Percentiles rank a stretch among this genome's conserved stretches.
Conservation (phyloP, 2,888 invertebrate species). For the Fragum fragum region DNA sequence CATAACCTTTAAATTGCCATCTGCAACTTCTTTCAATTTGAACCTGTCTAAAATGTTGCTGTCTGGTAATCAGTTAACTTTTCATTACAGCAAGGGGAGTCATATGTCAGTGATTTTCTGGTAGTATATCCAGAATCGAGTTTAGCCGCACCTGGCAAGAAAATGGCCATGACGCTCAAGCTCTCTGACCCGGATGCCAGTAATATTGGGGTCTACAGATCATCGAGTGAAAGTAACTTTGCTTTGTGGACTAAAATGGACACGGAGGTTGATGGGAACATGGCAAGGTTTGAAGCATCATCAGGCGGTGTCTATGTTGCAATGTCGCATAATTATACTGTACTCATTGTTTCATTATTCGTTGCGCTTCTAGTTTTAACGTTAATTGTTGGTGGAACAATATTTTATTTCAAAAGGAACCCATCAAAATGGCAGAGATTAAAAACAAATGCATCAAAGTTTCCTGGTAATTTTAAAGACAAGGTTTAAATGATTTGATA, state of each 20-base stretch:
- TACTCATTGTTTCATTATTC: conserved; percentile 79
- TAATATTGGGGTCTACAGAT: conserved; percentile 73
- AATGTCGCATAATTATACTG: conserved; percentile 69
- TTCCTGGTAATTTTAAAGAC: conserved; percentile 11
- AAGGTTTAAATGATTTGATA: conserved; percentile 7
- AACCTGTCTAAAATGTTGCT: too few relatives aligned
- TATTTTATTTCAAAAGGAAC: conserved; percentile 79
- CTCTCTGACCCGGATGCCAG: conserved; percentile 63
- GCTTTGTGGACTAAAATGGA: conserved; percentile 79
- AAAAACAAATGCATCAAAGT: conserved; percentile 8
- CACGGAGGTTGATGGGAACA: conserved; percentile 70
- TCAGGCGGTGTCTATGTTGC: conserved; percentile 83
- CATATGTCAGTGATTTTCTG: conserved; percentile 81
- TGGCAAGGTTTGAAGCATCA: conserved; percentile 73
- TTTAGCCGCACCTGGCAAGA: conserved; percentile 68
- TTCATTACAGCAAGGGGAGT: conserved; percentile 76
- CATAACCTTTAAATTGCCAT: too few relatives aligned
- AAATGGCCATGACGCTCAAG: conserved; percentile 69
- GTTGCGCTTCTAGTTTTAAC: conserved; percentile 74
- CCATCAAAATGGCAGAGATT: conserved; percentile 74
- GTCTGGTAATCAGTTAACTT: too few relatives aligned
- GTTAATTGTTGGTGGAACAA: conserved; percentile 73
- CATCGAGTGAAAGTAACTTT: conserved; percentile 69
- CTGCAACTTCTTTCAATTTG: too few relatives aligned
- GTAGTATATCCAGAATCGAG: conserved; percentile 77